Evolutionary conservation across 1,140 invertebrate genomes (phyloP).

Genomic region (Apocrypta bakeri): DNA sequence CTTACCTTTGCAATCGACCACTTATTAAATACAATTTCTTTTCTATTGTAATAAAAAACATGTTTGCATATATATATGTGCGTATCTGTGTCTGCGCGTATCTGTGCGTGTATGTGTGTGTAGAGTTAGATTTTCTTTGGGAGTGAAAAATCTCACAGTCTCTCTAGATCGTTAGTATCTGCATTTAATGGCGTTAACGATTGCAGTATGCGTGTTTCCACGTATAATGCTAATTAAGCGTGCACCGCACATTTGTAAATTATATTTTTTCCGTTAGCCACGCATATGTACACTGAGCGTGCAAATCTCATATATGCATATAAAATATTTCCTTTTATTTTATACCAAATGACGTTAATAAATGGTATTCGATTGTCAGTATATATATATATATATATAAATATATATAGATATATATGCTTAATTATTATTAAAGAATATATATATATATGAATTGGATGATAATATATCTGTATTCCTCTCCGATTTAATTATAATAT

Average conservation of each 20-base stretch:
- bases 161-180: slow-evolving; percentile 36
- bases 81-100: too few species aligned
- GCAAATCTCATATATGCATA: too few species aligned
- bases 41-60: too few species aligned
- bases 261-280: background rate
- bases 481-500: too few species aligned
- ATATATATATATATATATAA: too few species aligned
- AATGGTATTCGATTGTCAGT: background rate
- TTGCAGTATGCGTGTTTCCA: background rate
- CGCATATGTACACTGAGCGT: background rate
- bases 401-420: too few species aligned
- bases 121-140: slow-evolving; percentile 16
- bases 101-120: too few species aligned
- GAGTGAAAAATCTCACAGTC: slow-evolving; percentile 3
- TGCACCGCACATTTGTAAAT: background rate
- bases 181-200: slow-evolving; percentile 38
- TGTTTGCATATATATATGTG: too few species aligned
- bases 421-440: too few species aligned
- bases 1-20: background rate
- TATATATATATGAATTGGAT: too few species aligned
- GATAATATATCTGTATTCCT: too few species aligned
- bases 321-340: background rate
- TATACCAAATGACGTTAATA: background rate
- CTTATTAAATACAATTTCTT: slow-evolving; percentile 40
- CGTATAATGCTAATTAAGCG: slow-evolving; percentile 43